phyloP scores from a whole-genome alignment of 2,797 vertebrate genomes.

The Xyrichtys novacula region DNA sequence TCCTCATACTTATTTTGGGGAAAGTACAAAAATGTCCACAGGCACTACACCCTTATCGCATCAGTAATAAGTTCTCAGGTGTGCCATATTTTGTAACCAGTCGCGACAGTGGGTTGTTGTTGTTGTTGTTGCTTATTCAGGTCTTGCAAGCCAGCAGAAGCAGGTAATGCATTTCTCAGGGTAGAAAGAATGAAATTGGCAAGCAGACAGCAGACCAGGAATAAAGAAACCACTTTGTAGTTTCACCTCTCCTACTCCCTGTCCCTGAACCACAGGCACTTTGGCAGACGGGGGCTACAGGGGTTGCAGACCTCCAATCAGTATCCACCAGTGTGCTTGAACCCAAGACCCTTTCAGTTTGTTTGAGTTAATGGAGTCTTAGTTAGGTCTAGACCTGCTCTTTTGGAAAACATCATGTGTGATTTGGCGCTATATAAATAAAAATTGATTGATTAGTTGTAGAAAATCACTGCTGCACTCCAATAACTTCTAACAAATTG shows the following conservation, averaged over 20 bases:
- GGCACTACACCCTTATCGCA: not conserved
- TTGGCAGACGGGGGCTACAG: constrained; percentile 1
- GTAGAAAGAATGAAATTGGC: constrained; percentile 22
- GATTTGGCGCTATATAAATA: too few species aligned
- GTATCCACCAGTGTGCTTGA: constrained; percentile 11
- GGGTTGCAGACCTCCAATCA: constrained; percentile 32
- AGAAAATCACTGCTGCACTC: constrained; percentile 27
- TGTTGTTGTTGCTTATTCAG: constrained; percentile 30
- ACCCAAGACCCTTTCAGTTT: constrained; percentile 22
- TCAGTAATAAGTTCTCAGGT: constrained; percentile 14
- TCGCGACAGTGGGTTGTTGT: too few species aligned
- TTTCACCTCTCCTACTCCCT: not conserved
- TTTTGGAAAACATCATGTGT: too few species aligned
- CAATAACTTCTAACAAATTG: constrained; percentile 33
- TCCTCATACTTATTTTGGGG: constrained; percentile 1
- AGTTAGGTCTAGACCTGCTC: too few species aligned
- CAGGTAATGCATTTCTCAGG: constrained; percentile 19
- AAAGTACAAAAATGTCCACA: not conserved
- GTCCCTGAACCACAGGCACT: constrained; percentile 8
- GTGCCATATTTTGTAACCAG: constrained; percentile 18
- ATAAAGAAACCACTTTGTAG: constrained; percentile 1
- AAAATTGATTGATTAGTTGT: too few species aligned
- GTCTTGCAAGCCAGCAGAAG: constrained; percentile 1
- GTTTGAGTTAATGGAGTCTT: constrained; percentile 40
- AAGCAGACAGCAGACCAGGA: constrained; percentile 28